Percentiles rank a stretch among this genome's conserved stretches.
These are phyloP conservation scores for Synergus itoensis DNA, from an alignment of 2,888 invertebrate genomes.

Conservation along the genomic window DNA sequence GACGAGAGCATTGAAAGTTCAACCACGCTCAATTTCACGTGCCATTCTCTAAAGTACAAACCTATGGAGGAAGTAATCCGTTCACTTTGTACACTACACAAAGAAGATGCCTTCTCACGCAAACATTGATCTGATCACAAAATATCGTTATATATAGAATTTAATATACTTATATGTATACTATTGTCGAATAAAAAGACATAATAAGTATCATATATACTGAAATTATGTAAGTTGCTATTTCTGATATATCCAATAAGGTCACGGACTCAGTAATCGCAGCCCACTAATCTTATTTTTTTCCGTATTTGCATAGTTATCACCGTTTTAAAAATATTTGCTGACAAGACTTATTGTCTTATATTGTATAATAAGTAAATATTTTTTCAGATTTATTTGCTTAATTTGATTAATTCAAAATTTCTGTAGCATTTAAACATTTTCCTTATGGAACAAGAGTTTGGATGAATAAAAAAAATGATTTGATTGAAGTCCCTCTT, in stretches of 20 bases:
- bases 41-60: constrained; percentile 42
- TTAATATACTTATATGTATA: too few relatives aligned
- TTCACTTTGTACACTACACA: constrained; percentile 44
- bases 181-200: too few relatives aligned
- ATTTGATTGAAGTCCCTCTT: background rate
- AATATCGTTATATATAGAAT: background rate
- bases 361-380: background rate
- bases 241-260: constrained; percentile 1
- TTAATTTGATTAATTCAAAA: too few relatives aligned
- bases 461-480: too few relatives aligned
- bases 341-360: background rate
- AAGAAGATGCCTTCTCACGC: constrained; percentile 27
- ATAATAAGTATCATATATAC: background rate
- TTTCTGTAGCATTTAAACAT: too few relatives aligned
- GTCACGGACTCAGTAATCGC: background rate
- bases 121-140: background rate
- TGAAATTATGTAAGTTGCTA: background rate
- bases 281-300: background rate
- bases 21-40: constrained; percentile 44
- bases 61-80: constrained; percentile 22
- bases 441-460: too few relatives aligned
- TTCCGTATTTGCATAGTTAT: background rate
- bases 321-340: background rate
- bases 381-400: background rate
- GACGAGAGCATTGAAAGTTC: constrained; percentile 48